Conservation (phyloP, 2,113 vertebrate species). For the Elachura formosa region DNA sequence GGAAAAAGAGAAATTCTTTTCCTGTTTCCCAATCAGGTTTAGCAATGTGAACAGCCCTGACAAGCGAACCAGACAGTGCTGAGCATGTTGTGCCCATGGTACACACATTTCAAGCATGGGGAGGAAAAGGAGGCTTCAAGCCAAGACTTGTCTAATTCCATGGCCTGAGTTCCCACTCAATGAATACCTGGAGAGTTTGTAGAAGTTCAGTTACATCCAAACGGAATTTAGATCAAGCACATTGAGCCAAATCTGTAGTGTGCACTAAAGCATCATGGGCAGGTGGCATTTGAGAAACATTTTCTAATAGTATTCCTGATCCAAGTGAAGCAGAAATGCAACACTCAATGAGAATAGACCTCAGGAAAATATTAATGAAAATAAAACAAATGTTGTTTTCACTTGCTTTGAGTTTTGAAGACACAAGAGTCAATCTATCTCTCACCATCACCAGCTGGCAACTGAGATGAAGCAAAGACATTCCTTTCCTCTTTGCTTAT, state of each 20-base stretch:
- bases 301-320: not conserved
- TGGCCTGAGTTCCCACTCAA: not conserved
- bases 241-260: not conserved
- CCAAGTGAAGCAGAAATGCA: not conserved
- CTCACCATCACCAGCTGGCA: not conserved
- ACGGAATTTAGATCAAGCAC: not conserved
- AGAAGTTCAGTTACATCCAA: not conserved
- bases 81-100: accelerated
- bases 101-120: accelerated
- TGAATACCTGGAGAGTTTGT: not conserved
- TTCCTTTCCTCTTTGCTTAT: not conserved
- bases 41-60: not conserved
- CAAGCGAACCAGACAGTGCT: not conserved
- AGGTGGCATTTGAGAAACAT: not conserved
- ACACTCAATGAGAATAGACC: not conserved
- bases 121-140: not conserved
- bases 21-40: not conserved
- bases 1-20: not conserved
- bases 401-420: not conserved
- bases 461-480: not conserved
- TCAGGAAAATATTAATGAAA: not conserved
- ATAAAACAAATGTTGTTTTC: not conserved
- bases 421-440: not conserved
- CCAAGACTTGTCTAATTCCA: not conserved
- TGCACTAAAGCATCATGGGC: not conserved